Base-by-base conservation (phyloP, 2,888 invertebrate species). In the Nyleta sp. region DNA sequence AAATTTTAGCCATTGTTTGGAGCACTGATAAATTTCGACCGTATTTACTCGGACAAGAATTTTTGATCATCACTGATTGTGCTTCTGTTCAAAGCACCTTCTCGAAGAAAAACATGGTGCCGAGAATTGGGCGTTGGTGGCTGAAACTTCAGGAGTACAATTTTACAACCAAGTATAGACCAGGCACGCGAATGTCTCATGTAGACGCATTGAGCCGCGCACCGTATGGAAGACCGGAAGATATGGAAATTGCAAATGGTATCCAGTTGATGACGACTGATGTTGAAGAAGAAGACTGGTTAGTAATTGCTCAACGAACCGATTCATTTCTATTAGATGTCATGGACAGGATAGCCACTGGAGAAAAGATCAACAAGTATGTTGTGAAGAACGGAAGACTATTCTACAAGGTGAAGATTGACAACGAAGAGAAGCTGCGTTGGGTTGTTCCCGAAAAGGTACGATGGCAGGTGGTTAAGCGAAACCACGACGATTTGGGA, bases 401-500 rank as follows among this genome's bases (percentile, higher is more conserved):
- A 4, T 68, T 53, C 11, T 22, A 40, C 13, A 53, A 59, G 15
- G 18, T 31, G 2, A 46, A 53, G 10, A 13, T 18, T 22, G 35
- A 55, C 6, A 17, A 24, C 11, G 17, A 28, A n/a, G 24, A 55
- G 0, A 18, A 38, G 15, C 8, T 72, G 5, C 20, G 62, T 0
- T 88, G 87, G 85, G 85, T 87, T 0, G 88, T 89, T 7, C 88
- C 89, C 1, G 78, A 78, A 3, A 76, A 72, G 0, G 83, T 84
- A 0, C 82, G 87, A 0, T 60, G 71, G 59, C 65, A 86, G 59
- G 81, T 89, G 20, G 84, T 87, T 24, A 82, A 83, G 7, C 79
- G 82, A 31, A 87, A 87, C 52, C 91, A 91, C 57, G 90, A 91
- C 52, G 88, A 90, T 11, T 74, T 85, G 8, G 89, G 90, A 7